These are phyloP conservation scores for Helicolenus hilgendorfi DNA, from an alignment of 2,797 vertebrate species.

Conservation along the genomic window DNA sequence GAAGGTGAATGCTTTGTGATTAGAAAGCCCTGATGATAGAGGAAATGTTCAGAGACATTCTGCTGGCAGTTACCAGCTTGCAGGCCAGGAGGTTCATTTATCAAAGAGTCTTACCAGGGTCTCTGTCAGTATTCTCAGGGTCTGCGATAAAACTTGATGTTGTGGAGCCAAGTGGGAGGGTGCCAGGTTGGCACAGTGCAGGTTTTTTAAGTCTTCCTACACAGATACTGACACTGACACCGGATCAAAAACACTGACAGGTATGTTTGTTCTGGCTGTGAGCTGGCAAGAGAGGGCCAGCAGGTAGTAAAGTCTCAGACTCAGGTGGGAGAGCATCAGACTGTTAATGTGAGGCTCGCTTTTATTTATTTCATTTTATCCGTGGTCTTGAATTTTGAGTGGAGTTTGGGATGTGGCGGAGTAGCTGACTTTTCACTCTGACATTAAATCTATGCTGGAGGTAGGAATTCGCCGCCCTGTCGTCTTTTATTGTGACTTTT, in stretches of 20 bases:
- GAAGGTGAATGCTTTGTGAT: slow-evolving; percentile 82
- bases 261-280: slow-evolving; percentile 36
- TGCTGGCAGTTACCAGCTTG: slow-evolving; percentile 67
- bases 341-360: neutral
- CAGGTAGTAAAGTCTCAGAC: slow-evolving; percentile 23
- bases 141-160: slow-evolving; percentile 68
- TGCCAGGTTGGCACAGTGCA: slow-evolving; percentile 60
- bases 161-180: slow-evolving; percentile 51
- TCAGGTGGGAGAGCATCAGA: neutral
- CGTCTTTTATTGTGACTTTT: neutral
- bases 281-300: slow-evolving; percentile 4
- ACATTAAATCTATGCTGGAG: neutral
- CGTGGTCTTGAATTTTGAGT: neutral
- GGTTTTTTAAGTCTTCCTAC: slow-evolving; percentile 31
- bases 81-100: slow-evolving; percentile 65
- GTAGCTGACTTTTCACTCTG: neutral
- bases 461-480: too few species aligned
- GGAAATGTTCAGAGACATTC: slow-evolving; percentile 79
- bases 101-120: slow-evolving; percentile 73
- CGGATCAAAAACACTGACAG: slow-evolving; percentile 25
- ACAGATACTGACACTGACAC: slow-evolving; percentile 37
- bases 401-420: neutral
- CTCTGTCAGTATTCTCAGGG: slow-evolving; percentile 74
- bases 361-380: neutral
- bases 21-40: slow-evolving; percentile 76